phyloP scores from a whole-genome alignment of 2,888 invertebrate genomes.

The Himalopsyche anomala region DNA sequence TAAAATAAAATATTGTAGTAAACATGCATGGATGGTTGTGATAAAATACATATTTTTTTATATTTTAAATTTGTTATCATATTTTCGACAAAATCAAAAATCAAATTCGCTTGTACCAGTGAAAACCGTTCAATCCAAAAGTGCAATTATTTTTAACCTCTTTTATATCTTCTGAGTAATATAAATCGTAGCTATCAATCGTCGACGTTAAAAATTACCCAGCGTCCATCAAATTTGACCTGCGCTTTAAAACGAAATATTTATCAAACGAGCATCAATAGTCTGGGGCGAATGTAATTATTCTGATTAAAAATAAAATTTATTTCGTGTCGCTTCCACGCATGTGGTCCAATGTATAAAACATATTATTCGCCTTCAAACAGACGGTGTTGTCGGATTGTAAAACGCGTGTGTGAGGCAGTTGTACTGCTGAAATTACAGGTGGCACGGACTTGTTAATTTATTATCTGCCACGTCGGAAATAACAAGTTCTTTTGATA shows the following conservation, averaged over 20 bases:
- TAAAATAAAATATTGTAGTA: too few relatives aligned
- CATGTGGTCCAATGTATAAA: background rate
- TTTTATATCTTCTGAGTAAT: background rate
- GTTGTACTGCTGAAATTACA: constrained; percentile 21
- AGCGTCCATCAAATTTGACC: background rate
- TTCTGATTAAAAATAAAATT: background rate
- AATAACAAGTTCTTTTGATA: constrained; percentile 42
- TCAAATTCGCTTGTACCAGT: too few relatives aligned
- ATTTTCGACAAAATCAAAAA: background rate
- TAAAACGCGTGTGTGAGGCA: background rate
- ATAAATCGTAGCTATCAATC: background rate
- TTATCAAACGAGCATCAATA: background rate
- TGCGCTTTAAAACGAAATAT: background rate
- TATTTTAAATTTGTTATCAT: too few relatives aligned
- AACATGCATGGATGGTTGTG: too few relatives aligned
- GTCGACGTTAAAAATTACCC: background rate
- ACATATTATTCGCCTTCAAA: too few relatives aligned
- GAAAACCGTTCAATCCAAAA: background rate
- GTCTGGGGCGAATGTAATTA: background rate
- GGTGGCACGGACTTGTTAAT: constrained; percentile 15
- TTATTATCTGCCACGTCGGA: constrained; percentile 27
- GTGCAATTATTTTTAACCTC: background rate
- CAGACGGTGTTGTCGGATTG: too few relatives aligned
- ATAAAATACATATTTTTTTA: too few relatives aligned
- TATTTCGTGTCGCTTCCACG: background rate